Evolutionary conservation across 2,113 vertebrate genomes (phyloP).

Genomic region (Python bivittatus): DNA sequence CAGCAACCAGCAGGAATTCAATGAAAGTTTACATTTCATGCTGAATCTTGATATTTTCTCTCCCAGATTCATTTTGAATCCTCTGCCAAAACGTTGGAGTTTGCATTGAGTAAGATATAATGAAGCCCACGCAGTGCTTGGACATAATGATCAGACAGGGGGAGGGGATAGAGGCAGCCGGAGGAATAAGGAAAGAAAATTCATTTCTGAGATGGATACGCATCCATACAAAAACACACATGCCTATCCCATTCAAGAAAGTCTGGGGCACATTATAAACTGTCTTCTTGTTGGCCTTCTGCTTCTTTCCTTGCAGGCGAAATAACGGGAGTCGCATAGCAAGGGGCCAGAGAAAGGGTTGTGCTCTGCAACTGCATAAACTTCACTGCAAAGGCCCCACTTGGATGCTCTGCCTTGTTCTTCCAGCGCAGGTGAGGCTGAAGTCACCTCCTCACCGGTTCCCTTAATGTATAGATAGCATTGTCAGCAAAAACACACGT

Average conservation of each 20-base stretch:
- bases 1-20: slow-evolving; percentile 48
- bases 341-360: slow-evolving; percentile 57
- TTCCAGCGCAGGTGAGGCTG: slow-evolving; percentile 54
- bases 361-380: slow-evolving; percentile 54
- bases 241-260: slow-evolving; percentile 17
- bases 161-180: not conserved
- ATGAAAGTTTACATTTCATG: slow-evolving; percentile 38
- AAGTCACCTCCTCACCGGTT: slow-evolving; percentile 58
- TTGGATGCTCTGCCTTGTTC: slow-evolving; percentile 52
- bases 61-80: slow-evolving; percentile 47
- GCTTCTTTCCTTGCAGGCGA: slow-evolving; percentile 56
- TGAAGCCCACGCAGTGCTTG: slow-evolving; percentile 50
- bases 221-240: not conserved
- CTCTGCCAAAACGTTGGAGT: slow-evolving; percentile 45
- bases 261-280: slow-evolving; percentile 40
- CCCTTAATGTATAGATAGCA: not conserved
- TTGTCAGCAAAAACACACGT: slow-evolving; percentile 12
- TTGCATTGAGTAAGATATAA: slow-evolving; percentile 59
- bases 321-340: slow-evolving; percentile 51
- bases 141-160: slow-evolving; percentile 35
- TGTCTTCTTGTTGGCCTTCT: slow-evolving; percentile 47
- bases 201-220: slow-evolving; percentile 25
- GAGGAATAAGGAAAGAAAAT: slow-evolving; percentile 36
- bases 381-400: slow-evolving; percentile 48
- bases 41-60: slow-evolving; percentile 30